Evolutionary conservation across 2,113 vertebrate genomes (phyloP).

Genomic region (Nycticorax nycticorax): DNA sequence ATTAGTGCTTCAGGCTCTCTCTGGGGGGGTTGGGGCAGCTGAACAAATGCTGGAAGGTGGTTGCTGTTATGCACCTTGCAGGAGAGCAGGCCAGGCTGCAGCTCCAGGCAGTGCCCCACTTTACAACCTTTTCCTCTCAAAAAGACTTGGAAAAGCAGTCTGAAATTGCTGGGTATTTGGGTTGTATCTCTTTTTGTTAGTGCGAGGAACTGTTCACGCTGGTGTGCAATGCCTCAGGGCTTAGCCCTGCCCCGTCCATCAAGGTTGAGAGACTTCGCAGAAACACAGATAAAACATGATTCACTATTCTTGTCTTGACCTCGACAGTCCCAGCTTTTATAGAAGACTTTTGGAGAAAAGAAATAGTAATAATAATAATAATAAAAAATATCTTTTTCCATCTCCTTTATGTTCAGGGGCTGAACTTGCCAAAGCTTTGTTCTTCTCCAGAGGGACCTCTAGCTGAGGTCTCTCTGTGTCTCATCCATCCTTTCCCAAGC

Average conservation of each 20-base stretch:
- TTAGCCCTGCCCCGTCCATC: constrained; percentile 9
- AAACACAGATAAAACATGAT: not conserved
- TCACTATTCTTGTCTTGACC: constrained; percentile 4
- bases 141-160: not conserved
- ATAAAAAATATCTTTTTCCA: not conserved
- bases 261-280: not conserved
- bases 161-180: not conserved
- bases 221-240: not conserved
- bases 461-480: not conserved
- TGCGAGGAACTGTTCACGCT: not conserved
- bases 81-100: not conserved
- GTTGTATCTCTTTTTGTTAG: not conserved
- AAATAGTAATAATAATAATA: not conserved
- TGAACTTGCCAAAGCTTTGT: constrained; percentile 32
- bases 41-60: not conserved
- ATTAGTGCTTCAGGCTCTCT: not conserved
- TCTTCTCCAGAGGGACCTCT: constrained; percentile 16
- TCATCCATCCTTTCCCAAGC: not conserved
- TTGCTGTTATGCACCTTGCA: not conserved
- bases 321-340: not conserved
- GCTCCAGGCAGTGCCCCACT: not conserved
- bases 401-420: not conserved
- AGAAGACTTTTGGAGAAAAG: not conserved
- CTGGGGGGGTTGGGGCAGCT: not conserved
- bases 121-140: not conserved